These are phyloP conservation scores for Philonicus albiceps DNA, from an alignment of 2,888 invertebrate genomes.

Conservation along the genomic window DNA sequence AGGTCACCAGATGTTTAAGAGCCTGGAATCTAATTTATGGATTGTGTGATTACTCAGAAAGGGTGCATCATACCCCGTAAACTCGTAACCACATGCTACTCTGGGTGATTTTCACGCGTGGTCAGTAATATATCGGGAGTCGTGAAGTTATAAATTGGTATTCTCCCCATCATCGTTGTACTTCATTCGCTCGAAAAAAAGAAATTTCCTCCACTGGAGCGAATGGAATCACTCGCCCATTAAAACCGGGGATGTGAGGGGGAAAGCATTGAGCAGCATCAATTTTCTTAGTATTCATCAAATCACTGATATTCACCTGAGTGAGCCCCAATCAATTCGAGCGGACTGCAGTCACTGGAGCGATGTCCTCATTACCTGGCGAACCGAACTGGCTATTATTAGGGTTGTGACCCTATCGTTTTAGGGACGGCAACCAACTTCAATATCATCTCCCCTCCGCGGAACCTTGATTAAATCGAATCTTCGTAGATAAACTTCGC, in stretches of 20 bases:
- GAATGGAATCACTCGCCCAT: neutral
- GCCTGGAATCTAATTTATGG: neutral
- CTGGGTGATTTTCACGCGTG: neutral
- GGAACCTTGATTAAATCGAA: constrained; percentile 42
- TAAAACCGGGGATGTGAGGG: neutral
- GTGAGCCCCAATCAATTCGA: neutral
- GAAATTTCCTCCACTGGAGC: neutral
- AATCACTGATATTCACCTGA: neutral
- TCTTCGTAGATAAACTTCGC: constrained; percentile 23
- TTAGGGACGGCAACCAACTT: neutral
- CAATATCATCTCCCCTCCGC: neutral
- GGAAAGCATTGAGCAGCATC: neutral
- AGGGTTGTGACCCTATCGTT: constrained; percentile 17
- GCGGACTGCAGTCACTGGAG: neutral
- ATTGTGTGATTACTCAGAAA: neutral
- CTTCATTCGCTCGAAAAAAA: neutral
- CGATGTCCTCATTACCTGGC: neutral
- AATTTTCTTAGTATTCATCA: neutral
- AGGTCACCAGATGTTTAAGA: neutral
- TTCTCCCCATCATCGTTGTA: neutral
- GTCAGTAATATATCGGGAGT: neutral
- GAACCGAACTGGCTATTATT: constrained; percentile 19
- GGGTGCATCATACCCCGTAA: neutral
- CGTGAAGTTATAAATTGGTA: neutral
- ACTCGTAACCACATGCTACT: too few species aligned